Conservation (phyloP, 2,113 vertebrate genomes). For the Hippotragus niger region DNA sequence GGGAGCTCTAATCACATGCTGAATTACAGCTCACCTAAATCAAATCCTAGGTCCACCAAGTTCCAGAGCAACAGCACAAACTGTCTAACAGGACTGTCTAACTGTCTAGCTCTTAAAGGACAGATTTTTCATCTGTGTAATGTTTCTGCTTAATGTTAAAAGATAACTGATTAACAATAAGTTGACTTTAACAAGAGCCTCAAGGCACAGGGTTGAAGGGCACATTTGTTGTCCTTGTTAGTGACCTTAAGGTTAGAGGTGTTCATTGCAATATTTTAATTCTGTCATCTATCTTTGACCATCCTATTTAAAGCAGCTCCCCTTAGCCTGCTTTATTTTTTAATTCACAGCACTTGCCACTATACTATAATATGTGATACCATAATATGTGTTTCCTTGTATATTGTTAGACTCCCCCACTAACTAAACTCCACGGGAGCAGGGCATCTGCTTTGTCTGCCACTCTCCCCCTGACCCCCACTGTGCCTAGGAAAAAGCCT, state of each 20-base stretch:
- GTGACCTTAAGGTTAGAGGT: background rate
- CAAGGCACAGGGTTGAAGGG: background rate
- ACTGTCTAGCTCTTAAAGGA: background rate
- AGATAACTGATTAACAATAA: background rate
- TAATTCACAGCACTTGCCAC: background rate
- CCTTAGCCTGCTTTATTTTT: background rate
- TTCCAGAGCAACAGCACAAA: background rate
- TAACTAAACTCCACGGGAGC: background rate
- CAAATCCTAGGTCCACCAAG: background rate
- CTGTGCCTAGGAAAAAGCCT: background rate
- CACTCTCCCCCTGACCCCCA: background rate
- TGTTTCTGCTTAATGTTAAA: background rate
- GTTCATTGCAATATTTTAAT: background rate
- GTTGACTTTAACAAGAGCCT: background rate
- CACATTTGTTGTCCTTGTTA: background rate
- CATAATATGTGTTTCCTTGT: background rate
- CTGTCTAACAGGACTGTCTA: background rate
- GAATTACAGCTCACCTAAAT: background rate
- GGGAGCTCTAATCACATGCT: background rate
- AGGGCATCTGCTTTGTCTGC: background rate
- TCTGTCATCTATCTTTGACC: background rate
- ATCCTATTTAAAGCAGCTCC: background rate
- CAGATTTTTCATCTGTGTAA: background rate
- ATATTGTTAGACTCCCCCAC: background rate
- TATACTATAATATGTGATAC: background rate